A percentile compares a stretch with the other conserved stretches of the same genome.
These are phyloP conservation scores for Papilio machaon DNA, from an alignment of 1,140 invertebrate species.

Conservation along the genomic window DNA sequence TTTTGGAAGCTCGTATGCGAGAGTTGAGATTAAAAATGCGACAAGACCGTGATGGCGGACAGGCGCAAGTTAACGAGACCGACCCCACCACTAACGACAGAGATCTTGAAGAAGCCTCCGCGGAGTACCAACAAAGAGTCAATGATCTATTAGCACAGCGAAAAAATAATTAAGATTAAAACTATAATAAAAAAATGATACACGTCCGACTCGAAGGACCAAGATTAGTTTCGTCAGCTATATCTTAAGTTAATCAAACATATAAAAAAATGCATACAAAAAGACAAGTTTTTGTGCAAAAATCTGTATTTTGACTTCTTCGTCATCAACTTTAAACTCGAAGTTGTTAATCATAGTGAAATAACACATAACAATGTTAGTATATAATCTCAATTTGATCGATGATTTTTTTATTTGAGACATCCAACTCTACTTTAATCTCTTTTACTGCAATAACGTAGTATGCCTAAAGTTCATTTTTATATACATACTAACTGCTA, in stretches of 20 bases:
- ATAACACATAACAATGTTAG: neutral
- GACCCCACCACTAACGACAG: conserved; percentile 58
- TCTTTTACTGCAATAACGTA: neutral
- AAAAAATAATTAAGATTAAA: conserved; percentile 40
- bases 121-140: conserved; percentile 70
- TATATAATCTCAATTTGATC: neutral
- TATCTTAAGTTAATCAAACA: too few relatives aligned
- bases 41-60: conserved; percentile 59
- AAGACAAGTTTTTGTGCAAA: neutral
- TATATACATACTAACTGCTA: neutral
- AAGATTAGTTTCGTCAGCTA: neutral
- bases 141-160: conserved; percentile 57
- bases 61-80: conserved; percentile 46
- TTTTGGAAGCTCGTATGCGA: conserved; percentile 93
- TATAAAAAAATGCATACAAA: neutral
- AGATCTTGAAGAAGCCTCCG: conserved; percentile 73
- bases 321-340: neutral
- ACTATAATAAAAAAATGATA: neutral
- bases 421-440: neutral
- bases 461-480: neutral
- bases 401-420: neutral
- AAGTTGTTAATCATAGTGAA: neutral
- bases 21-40: conserved; percentile 88
- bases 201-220: neutral
- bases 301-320: neutral